A percentile compares a stretch with the other conserved stretches of the same genome.
phyloP scores from a whole-genome alignment of 2,113 vertebrate genomes.

The Aspidoscelis tigris region DNA sequence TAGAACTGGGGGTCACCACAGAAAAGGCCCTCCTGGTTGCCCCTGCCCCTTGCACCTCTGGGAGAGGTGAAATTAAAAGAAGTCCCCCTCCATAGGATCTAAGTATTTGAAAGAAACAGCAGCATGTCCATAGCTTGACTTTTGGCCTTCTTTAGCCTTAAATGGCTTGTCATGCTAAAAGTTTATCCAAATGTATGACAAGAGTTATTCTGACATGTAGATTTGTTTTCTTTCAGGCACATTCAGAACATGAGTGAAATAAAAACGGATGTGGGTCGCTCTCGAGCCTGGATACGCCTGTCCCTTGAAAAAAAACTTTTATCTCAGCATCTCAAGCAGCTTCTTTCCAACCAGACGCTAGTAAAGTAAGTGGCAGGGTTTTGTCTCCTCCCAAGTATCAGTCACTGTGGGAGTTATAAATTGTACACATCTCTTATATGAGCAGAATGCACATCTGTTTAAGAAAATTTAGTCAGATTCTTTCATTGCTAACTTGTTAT shows the following conservation, averaged over 20 bases:
- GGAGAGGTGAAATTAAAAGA: too few relatives aligned
- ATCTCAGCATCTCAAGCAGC: constrained; percentile 94
- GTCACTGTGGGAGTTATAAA: background rate
- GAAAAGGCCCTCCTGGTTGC: too few relatives aligned
- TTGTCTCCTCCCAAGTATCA: background rate
- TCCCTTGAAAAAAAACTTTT: constrained; percentile 96
- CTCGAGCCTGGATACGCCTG: constrained; percentile 94
- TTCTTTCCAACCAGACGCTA: constrained; percentile 86
- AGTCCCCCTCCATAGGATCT: too few relatives aligned
- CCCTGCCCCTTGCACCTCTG: too few relatives aligned
- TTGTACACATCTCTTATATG: background rate
- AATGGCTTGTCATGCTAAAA: background rate
- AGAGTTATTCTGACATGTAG: background rate
- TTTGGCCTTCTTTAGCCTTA: background rate
- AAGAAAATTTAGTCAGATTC: background rate
- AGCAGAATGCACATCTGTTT: background rate
- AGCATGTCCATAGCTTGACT: background rate
- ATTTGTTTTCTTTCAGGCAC: constrained; percentile 77
- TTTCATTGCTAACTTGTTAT: background rate
- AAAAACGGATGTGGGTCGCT: constrained; percentile 92
- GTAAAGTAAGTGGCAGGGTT: constrained; percentile 79
- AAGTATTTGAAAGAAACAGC: too few relatives aligned
- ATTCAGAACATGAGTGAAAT: constrained; percentile 94
- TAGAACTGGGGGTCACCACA: too few relatives aligned
- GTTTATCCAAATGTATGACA: too few relatives aligned